These are phyloP conservation scores for Dolichallabes microphthalmus DNA, from an alignment of 2,113 vertebrate species.

Conservation along the genomic window DNA sequence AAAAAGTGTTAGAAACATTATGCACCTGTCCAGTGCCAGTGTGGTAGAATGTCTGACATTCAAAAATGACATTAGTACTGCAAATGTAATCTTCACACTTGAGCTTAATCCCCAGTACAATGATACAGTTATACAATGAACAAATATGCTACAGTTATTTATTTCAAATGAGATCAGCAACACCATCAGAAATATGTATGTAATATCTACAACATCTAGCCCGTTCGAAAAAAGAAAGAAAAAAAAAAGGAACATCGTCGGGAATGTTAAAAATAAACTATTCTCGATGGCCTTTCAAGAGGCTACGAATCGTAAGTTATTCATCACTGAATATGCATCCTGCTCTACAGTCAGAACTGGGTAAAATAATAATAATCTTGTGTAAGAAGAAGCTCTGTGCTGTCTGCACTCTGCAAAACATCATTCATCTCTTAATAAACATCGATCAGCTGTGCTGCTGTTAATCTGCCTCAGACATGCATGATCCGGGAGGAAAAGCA, in stretches of 20 bases:
- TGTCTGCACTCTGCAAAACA: constrained; percentile 8
- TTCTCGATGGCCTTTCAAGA: not conserved
- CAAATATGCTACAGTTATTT: constrained; percentile 45
- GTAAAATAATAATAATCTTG: not conserved
- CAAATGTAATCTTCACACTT: constrained; percentile 43
- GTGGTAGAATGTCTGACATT: constrained; percentile 47
- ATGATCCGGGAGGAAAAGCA: constrained; percentile 15
- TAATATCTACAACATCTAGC: constrained; percentile 48
- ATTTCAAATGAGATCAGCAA: constrained; percentile 45
- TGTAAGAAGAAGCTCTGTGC: constrained; percentile 18
- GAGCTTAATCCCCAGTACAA: constrained; percentile 46
- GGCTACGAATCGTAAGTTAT: not conserved
- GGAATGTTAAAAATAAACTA: constrained; percentile 3
- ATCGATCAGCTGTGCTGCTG: constrained; percentile 29
- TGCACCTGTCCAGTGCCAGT: constrained; percentile 44
- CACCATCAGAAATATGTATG: constrained; percentile 36
- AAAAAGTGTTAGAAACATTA: constrained; percentile 55
- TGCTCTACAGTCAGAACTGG: constrained; percentile 10
- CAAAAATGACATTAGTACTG: constrained; percentile 39
- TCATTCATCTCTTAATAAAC: constrained; percentile 39
- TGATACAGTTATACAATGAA: constrained; percentile 47
- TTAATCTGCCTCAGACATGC: not conserved
- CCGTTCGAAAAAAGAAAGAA: constrained; percentile 33
- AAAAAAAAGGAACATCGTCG: not conserved
- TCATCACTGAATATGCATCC: constrained; percentile 31